Evolutionary conservation across 2,797 vertebrate genomes (phyloP).

Genomic region (Sciurus carolinensis): DNA sequence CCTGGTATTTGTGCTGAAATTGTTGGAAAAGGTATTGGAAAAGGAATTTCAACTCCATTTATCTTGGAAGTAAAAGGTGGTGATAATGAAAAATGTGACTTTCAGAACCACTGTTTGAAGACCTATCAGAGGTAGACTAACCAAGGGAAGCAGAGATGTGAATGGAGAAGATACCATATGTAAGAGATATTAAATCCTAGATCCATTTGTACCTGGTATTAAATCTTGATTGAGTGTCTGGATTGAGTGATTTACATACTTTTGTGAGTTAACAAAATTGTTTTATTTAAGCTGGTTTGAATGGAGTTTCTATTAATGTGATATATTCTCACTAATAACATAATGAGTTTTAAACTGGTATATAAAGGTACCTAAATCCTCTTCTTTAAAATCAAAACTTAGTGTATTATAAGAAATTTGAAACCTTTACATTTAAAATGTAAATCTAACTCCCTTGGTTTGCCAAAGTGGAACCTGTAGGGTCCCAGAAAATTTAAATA

Average conservation of each 20-base stretch:
- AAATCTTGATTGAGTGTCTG: not conserved
- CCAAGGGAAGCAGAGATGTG: not conserved
- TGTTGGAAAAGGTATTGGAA: not conserved
- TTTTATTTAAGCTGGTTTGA: constrained; percentile 34
- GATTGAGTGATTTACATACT: not conserved
- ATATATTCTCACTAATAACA: not conserved
- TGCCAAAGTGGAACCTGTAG: not conserved
- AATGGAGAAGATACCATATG: not conserved
- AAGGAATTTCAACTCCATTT: not conserved
- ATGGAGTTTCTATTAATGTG: constrained; percentile 53
- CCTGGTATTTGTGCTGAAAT: not conserved
- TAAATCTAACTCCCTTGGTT: not conserved
- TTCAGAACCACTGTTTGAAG: not conserved
- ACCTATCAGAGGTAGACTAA: not conserved
- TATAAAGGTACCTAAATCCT: not conserved
- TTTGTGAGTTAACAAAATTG: not conserved
- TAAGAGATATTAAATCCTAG: not conserved
- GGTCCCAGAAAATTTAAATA: not conserved
- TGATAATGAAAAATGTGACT: not conserved
- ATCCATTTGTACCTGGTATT: not conserved
- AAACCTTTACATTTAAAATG: constrained; percentile 6
- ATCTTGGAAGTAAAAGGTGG: not conserved
- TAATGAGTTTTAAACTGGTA: constrained; percentile 2
- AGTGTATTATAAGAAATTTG: not conserved
- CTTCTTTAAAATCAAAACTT: not conserved